Evolutionary conservation across 2,888 invertebrate species (phyloP).

Genomic region (Coelogynopora nodosa): DNA sequence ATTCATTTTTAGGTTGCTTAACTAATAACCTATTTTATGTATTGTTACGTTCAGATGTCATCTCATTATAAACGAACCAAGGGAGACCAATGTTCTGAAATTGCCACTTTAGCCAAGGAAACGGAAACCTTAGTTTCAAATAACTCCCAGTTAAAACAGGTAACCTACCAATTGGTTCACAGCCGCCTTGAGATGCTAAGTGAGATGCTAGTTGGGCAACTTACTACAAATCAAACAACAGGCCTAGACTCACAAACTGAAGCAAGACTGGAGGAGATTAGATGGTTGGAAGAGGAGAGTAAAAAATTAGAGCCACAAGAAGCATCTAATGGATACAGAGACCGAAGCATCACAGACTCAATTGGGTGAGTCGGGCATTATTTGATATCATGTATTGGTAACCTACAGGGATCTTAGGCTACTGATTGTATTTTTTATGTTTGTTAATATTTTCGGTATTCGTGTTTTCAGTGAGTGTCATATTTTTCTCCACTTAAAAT

Average conservation of each 20-base stretch:
- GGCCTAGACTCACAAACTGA: neutral
- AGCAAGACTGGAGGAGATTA: neutral
- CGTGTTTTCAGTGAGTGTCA: no score
- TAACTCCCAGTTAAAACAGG: neutral
- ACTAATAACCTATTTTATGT: no score
- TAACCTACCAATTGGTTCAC: neutral
- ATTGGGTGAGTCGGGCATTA: neutral
- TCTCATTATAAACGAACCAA: neutral
- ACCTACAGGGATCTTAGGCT: neutral
- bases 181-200: neutral
- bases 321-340: neutral
- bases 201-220: neutral
- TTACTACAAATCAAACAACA: neutral
- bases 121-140: neutral
- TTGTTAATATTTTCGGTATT: neutral
- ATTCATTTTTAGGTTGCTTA: no score
- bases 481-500: no score
- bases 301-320: neutral
- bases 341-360: neutral
- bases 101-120: neutral
- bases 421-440: neutral
- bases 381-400: neutral
- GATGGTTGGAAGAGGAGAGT: neutral
- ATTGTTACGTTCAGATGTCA: no score
- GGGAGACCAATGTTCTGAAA: neutral